Percentiles rank a stretch among this genome's conserved stretches.
phyloP scores from a whole-genome alignment of 2,888 invertebrate species.

The Dryobotodes eremita region DNA sequence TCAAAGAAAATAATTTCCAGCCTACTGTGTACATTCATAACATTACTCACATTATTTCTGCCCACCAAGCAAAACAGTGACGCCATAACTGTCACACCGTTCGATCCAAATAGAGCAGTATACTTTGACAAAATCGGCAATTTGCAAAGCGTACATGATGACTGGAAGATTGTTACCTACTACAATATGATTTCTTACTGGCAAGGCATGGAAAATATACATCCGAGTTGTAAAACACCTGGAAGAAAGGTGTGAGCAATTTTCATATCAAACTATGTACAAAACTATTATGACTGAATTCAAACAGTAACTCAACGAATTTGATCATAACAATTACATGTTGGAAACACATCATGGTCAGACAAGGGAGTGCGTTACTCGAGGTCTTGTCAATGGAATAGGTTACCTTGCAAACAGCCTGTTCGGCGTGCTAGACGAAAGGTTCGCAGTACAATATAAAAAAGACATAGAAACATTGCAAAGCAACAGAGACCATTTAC shows the following conservation, averaged over 20 bases:
- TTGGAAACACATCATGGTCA: too few species aligned
- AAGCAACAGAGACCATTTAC: background rate
- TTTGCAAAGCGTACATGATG: too few species aligned
- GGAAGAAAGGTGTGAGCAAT: background rate
- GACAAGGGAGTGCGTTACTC: too few species aligned
- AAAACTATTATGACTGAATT: slow-evolving; percentile 8
- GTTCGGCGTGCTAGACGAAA: background rate
- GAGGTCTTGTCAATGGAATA: background rate
- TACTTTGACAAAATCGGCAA: background rate
- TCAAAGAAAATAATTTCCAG: background rate
- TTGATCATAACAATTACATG: too few species aligned
- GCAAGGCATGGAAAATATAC: background rate
- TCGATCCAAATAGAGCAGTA: background rate
- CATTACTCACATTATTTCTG: background rate
- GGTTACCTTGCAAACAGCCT: background rate
- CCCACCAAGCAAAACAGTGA: background rate
- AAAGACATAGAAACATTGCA: slow-evolving; percentile 5
- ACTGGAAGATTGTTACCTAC: too few species aligned
- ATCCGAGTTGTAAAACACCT: background rate
- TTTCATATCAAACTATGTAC: background rate
- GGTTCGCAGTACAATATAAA: slow-evolving; percentile 9
- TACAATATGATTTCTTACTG: too few species aligned
- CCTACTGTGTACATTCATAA: background rate
- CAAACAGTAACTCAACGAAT: background rate
- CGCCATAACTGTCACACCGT: background rate